Conservation (phyloP, 92 coral and sea anemone genomes). For the Zoanthus sansibaricus region DNA sequence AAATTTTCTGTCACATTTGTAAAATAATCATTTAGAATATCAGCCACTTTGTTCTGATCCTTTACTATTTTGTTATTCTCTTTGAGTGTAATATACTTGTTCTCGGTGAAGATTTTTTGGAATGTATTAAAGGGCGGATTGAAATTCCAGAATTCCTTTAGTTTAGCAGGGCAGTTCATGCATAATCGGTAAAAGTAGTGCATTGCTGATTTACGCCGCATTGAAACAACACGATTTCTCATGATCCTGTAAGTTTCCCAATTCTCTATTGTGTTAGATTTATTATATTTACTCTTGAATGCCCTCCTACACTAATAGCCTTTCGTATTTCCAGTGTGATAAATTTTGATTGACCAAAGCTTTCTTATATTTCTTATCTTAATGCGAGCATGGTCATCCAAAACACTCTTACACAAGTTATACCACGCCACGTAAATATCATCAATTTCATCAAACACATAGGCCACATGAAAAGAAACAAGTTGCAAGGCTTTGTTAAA, state of each 20-base stretch:
- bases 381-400: conserved; percentile 47
- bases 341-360: too few species aligned
- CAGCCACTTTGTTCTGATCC: conserved; percentile 18
- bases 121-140: neutral
- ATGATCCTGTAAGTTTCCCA: too few species aligned
- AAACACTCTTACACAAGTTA: conserved; percentile 23
- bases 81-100: conserved; percentile 32
- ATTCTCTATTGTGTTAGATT: too few species aligned
- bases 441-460: conserved; percentile 41
- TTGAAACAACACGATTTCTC: conserved; percentile 58
- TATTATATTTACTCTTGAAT: too few species aligned
- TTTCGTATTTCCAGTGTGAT: too few species aligned
- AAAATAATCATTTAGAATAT: conserved; percentile 49
- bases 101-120: conserved; percentile 21
- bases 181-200: conserved; percentile 45
- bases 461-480: conserved; percentile 40
- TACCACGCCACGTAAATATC: conserved; percentile 49
- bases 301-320: too few species aligned
- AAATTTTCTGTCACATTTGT: conserved; percentile 21
- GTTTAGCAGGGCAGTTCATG: neutral
- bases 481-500: neutral
- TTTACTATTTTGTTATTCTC: conserved; percentile 12
- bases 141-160: neutral
- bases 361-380: neutral
- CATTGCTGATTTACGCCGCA: conserved; percentile 38